Evolutionary conservation across 2,888 invertebrate genomes (phyloP), one percentile per base, ranked within the genome.

Genomic region (Pasiphila rectangulata): DNA sequence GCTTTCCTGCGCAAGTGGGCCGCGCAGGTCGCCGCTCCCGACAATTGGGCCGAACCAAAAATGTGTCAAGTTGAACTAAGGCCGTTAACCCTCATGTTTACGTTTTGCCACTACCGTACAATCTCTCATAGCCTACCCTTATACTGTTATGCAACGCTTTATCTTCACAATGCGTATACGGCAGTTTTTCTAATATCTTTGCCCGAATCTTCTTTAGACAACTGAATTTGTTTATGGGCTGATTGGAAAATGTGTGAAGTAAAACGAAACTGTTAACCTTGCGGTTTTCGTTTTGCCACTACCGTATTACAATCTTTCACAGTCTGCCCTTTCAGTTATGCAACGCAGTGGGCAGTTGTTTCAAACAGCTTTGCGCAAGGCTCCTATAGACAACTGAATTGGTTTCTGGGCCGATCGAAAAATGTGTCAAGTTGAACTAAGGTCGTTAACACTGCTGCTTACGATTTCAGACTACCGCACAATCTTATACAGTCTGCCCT

Each of bases 11-110:
- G 83, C 78, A 80, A 83, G 74, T 67, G 68, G 63, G 61, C 63
- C 64, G 54, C 69, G 66, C 72, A 75, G 83, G 82, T 83, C 84
- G 72, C 59, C 69, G 81, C 75, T 81, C 82, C 79, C 78, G 69
- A 76, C 80, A 83, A 85, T 79, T 81, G 84, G 83, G 80, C 76
- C 82, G 72, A 34, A 67, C 80, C 79, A 79, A 83, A 87, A 87
- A 86, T 87, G 84, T 88, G 88, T 87, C 88, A 88, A 88, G 88
- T 88, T 86, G 84, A 87, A 83, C 68, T 66, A 69, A 68, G 85
- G 81, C 72, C 85, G 73, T 79, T 82, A 77, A 86, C 83, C 86
- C 73, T 34, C 58, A 25, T 80, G 77, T 81, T 80, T 79, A 77
- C 75, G 74, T 50, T 81, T 79, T 77, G 73, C 75, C 69, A 75